These are phyloP conservation scores for Marmota flaviventris DNA, from an alignment of 2,113 vertebrate species.

Conservation along the genomic window DNA sequence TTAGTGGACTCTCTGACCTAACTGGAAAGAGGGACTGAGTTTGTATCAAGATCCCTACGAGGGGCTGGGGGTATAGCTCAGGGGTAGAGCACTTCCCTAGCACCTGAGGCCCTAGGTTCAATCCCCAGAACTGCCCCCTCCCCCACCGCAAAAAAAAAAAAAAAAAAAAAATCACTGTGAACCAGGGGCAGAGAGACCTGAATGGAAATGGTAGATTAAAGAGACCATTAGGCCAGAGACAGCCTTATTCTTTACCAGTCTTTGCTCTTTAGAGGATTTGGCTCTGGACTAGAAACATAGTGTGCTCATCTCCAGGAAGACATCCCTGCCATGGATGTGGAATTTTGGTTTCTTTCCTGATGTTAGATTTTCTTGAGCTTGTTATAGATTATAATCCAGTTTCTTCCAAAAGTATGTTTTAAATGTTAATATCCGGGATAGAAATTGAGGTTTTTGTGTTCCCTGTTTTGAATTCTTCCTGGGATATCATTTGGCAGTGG, in stretches of 20 bases:
- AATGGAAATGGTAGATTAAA: background rate
- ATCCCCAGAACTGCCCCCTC: too few species aligned
- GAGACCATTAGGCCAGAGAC: background rate
- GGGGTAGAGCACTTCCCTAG: too few species aligned
- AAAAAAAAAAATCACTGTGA: background rate
- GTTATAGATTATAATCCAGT: background rate
- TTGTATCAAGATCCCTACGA: background rate
- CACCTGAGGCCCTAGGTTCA: too few species aligned
- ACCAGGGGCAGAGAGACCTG: background rate
- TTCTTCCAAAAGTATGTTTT: constrained; percentile 38
- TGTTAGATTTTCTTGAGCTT: background rate
- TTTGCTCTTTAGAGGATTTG: background rate
- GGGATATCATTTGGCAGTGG: background rate
- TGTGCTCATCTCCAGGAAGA: background rate
- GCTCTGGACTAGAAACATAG: background rate
- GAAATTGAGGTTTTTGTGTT: background rate
- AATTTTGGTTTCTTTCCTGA: background rate
- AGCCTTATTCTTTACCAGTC: background rate
- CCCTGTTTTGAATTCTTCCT: background rate
- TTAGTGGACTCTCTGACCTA: background rate
- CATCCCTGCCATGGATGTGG: background rate
- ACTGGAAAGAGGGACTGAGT: background rate
- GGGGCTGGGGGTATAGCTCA: too few species aligned
- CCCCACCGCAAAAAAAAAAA: too few species aligned
- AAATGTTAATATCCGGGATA: background rate